Percentiles rank a stretch among this genome's conserved stretches.
Evolutionary conservation across 2,113 vertebrate genomes (phyloP).

Genomic region (Cercopithecus mona): DNA sequence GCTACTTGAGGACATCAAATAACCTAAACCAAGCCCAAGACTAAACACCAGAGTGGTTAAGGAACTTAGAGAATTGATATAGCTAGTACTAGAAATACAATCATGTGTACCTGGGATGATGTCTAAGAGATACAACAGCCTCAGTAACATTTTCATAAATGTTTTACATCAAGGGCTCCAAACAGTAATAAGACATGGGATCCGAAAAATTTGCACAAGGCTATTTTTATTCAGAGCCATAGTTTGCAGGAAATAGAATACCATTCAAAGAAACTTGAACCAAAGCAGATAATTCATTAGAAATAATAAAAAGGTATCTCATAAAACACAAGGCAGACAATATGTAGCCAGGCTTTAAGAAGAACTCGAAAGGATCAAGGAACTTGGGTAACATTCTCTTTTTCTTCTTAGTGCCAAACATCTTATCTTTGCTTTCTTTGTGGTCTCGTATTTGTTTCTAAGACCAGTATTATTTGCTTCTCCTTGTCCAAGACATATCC

Average conservation of each 20-base stretch:
- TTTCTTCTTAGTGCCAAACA: not conserved
- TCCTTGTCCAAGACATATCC: not conserved
- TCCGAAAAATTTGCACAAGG: not conserved
- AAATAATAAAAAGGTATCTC: not conserved
- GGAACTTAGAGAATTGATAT: not conserved
- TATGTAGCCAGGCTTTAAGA: not conserved
- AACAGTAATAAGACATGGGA: not conserved
- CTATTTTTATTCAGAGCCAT: not conserved
- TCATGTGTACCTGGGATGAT: not conserved
- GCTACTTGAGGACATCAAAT: not conserved
- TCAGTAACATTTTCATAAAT: not conserved
- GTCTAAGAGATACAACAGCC: too few species aligned
- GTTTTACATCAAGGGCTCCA: not conserved
- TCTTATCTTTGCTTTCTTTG: not conserved
- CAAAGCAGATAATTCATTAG: not conserved
- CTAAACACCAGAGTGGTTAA: not conserved
- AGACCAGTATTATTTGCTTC: not conserved
- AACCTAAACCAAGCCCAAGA: not conserved
- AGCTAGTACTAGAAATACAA: not conserved
- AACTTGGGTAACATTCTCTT: not conserved
- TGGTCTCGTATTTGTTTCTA: not conserved
- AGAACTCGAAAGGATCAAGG: not conserved
- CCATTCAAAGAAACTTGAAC: not conserved
- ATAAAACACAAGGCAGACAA: not conserved
- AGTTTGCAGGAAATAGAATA: not conserved